Evolutionary conservation across 2,888 invertebrate species (phyloP).

Genomic region (Arenicola marina): DNA sequence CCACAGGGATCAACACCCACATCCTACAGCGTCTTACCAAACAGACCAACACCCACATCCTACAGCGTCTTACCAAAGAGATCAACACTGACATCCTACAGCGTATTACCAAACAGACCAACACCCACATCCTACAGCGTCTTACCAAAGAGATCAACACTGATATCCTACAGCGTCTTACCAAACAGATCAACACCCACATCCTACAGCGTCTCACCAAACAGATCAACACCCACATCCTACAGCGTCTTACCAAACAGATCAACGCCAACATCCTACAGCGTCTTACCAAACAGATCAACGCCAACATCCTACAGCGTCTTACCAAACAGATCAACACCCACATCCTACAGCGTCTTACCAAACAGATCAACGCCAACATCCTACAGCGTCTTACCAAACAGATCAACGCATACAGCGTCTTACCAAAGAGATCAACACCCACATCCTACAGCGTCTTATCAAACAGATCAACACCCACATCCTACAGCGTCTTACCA

Average conservation of each 20-base stretch:
- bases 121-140: not conserved
- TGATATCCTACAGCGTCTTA: constrained; percentile 49
- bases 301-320: not conserved
- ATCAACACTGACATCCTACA: constrained; percentile 65
- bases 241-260: constrained; percentile 70
- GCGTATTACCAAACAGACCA: constrained; percentile 72
- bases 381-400: constrained; percentile 68
- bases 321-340: constrained; percentile 72
- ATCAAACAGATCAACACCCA: constrained; percentile 64
- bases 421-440: constrained; percentile 80
- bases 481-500: constrained; percentile 65
- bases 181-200: constrained; percentile 69
- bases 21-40: constrained; percentile 68
- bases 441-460: constrained; percentile 77
- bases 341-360: constrained; percentile 49
- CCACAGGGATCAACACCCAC: constrained; percentile 66
- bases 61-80: constrained; percentile 72
- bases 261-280: not conserved
- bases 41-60: not conserved
- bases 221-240: not conserved
- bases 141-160: constrained; percentile 80
- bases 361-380: constrained; percentile 69
- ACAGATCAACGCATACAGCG: not conserved
- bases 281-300: constrained; percentile 72
- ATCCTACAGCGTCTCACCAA: constrained; percentile 68